Evolutionary conservation across 2,113 vertebrate genomes (phyloP).

Genomic region (Porphyrio hochstetteri): DNA sequence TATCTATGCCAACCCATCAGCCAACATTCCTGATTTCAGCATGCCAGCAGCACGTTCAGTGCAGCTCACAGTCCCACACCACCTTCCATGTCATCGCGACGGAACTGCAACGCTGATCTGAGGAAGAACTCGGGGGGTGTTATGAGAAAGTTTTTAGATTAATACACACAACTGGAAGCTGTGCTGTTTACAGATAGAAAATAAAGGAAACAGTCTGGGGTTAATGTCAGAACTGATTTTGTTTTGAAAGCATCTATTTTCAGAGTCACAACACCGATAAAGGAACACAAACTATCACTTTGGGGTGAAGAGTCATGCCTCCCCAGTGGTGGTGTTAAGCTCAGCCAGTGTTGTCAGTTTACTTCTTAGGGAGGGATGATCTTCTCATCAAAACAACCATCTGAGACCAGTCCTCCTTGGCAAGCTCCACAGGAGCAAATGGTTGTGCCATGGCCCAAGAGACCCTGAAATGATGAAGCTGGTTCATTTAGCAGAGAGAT

Average conservation of each 20-base stretch:
- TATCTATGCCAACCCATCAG: background rate
- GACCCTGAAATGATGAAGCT: background rate
- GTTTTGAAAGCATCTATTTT: slow-evolving; percentile 50
- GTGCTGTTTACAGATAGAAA: background rate
- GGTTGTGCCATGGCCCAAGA: background rate
- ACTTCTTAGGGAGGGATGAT: background rate
- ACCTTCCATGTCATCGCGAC: background rate
- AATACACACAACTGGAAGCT: background rate
- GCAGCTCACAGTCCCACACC: background rate
- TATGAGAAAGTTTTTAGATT: slow-evolving; percentile 35
- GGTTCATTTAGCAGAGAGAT: background rate
- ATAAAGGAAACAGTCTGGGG: background rate
- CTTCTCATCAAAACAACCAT: background rate
- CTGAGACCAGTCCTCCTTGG: background rate
- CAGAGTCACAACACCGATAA: slow-evolving; percentile 13
- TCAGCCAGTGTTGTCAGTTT: background rate
- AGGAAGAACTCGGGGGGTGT: background rate
- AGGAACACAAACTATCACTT: slow-evolving; percentile 30
- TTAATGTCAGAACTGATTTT: slow-evolving; percentile 25
- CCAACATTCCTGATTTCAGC: background rate
- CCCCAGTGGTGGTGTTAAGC: background rate
- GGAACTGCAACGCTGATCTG: background rate
- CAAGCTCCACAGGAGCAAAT: background rate
- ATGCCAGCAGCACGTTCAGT: background rate
- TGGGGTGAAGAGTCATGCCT: slow-evolving; percentile 32